These are phyloP conservation scores for Amphiprion ocellaris DNA, from an alignment of 2,113 vertebrate species.

Conservation along the genomic window DNA sequence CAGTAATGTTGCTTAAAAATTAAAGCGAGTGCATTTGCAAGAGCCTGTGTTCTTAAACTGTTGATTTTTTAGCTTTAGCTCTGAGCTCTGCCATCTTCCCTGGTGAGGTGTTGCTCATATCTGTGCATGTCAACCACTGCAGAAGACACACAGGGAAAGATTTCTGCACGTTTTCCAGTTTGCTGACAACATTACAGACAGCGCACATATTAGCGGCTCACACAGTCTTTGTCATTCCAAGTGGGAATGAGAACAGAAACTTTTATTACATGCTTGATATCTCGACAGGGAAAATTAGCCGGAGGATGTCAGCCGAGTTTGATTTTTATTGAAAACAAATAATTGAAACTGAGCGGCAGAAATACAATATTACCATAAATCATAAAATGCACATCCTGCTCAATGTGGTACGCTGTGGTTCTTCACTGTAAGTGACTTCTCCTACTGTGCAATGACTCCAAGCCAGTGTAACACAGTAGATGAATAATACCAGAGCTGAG, in stretches of 20 bases:
- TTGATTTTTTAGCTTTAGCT: constrained; percentile 47
- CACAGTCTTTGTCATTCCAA: constrained; percentile 59
- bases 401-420: constrained; percentile 67
- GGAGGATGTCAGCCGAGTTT: constrained; percentile 58
- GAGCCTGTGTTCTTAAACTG: neutral
- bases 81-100: constrained; percentile 53
- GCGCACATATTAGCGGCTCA: constrained; percentile 47
- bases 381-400: constrained; percentile 70
- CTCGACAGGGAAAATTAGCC: constrained; percentile 62
- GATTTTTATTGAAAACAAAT: constrained; percentile 74
- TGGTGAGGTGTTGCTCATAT: constrained; percentile 55
- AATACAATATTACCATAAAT: constrained; percentile 79
- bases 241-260: constrained; percentile 65
- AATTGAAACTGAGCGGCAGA: constrained; percentile 69
- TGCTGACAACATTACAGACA: constrained; percentile 41
- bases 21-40: constrained; percentile 9
- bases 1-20: neutral
- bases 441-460: constrained; percentile 77
- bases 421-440: constrained; percentile 69
- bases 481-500: constrained; percentile 76
- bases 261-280: constrained; percentile 61
- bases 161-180: constrained; percentile 17
- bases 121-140: constrained; percentile 7
- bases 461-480: constrained; percentile 81
- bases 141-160: constrained; percentile 1